These are phyloP conservation scores for Eumeta japonica DNA, from an alignment of 1,140 invertebrate species.

Conservation along the genomic window DNA sequence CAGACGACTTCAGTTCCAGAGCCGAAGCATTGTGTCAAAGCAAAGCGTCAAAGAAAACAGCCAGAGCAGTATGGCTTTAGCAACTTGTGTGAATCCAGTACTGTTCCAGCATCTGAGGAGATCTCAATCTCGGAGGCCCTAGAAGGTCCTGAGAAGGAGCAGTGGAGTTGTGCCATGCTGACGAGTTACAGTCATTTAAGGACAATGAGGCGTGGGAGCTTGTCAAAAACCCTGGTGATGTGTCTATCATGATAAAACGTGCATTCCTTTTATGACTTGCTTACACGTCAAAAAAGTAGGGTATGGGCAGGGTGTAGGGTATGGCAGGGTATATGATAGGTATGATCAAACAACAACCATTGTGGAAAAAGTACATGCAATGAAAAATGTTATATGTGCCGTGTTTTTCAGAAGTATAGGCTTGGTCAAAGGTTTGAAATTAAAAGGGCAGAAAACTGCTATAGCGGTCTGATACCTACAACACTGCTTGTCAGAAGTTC, in stretches of 20 bases:
- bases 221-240: slow-evolving; percentile 17
- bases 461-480: too few species aligned
- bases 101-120: slow-evolving; percentile 9
- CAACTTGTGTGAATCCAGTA: slow-evolving; percentile 5
- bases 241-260: slow-evolving; percentile 17
- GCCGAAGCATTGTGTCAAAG: not conserved
- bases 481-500: too few species aligned
- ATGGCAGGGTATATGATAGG: too few species aligned
- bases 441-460: too few species aligned
- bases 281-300: too few species aligned
- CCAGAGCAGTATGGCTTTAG: slow-evolving; percentile 8
- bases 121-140: slow-evolving; percentile 20
- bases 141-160: slow-evolving; percentile 17
- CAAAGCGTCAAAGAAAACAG: slow-evolving; percentile 6
- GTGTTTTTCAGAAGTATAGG: too few species aligned
- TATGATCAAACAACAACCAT: too few species aligned
- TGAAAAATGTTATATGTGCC: too few species aligned
- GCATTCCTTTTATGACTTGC: too few species aligned
- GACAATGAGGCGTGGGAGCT: slow-evolving; percentile 29
- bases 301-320: too few species aligned
- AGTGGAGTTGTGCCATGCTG: slow-evolving; percentile 24
- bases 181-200: slow-evolving; percentile 21
- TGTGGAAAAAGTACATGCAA: too few species aligned
- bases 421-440: too few species aligned
- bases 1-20: slow-evolving; percentile 1